A percentile compares a stretch with the other conserved stretches of the same genome.
These are phyloP conservation scores for Agonopterix alstromeriana DNA, from an alignment of 2,888 invertebrate species.

Conservation along the genomic window DNA sequence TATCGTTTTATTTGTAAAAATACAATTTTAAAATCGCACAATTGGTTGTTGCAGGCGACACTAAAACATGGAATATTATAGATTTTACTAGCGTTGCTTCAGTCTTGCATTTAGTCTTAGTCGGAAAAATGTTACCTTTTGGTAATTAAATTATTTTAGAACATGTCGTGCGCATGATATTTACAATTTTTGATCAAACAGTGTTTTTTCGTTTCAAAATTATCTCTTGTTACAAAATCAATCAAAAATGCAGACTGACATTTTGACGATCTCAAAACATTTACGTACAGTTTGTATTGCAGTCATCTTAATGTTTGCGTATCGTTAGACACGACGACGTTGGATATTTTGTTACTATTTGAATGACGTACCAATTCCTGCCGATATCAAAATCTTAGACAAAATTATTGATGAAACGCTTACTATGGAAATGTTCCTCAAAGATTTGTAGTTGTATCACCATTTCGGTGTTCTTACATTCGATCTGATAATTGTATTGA, in stretches of 20 bases:
- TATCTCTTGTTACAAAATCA: no score
- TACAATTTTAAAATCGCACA: not conserved
- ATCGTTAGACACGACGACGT: not conserved
- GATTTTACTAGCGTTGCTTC: not conserved
- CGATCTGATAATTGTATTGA: not conserved
- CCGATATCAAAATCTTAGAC: not conserved
- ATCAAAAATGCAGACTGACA: no score
- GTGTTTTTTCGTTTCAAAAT: no score
- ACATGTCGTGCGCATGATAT: not conserved
- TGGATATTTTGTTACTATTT: not conserved
- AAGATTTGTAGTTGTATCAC: slow-evolving; percentile 2
- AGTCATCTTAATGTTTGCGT: not conserved
- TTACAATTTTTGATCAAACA: no score
- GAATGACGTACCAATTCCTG: not conserved
- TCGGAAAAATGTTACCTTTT: slow-evolving; percentile 1
- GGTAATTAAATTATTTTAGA: slow-evolving; percentile 2
- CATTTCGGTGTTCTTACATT: slow-evolving; percentile 1
- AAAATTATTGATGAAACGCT: slow-evolving; percentile 3
- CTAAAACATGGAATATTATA: not conserved
- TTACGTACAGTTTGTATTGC: no score
- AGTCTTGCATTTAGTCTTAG: not conserved
- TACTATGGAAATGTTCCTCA: slow-evolving; percentile 8
- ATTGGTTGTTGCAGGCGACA: not conserved
- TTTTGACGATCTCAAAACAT: no score
- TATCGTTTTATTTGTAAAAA: no score